Percentiles rank a stretch among this genome's conserved stretches.
phyloP scores from a whole-genome alignment of 2,888 invertebrate genomes.

The Hofmannophila pseudospretella region DNA sequence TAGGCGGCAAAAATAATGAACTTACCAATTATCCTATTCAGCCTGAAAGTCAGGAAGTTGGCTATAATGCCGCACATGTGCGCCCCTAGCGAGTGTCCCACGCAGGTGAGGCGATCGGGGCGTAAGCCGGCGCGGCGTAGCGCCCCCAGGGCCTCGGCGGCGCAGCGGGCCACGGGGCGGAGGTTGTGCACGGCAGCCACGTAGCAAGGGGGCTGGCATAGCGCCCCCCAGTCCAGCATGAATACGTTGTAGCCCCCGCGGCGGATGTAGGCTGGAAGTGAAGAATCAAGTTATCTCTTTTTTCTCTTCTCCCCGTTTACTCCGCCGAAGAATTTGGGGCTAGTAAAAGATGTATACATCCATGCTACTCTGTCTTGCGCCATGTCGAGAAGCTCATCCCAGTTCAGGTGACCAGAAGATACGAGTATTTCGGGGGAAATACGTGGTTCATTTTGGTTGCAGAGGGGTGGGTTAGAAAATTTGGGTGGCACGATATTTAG shows the following conservation, averaged over 20 bases:
- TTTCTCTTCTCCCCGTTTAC: too few species aligned
- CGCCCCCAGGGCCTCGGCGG: conserved; percentile 80
- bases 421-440: too few species aligned
- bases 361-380: too few species aligned
- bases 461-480: too few species aligned
- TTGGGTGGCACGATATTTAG: too few species aligned
- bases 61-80: conserved; percentile 87
- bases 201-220: conserved; percentile 84
- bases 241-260: conserved; percentile 87
- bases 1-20: too few species aligned
- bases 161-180: conserved; percentile 83
- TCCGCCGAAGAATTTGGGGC: too few species aligned
- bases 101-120: conserved; percentile 83
- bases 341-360: too few species aligned
- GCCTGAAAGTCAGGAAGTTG: conserved; percentile 83
- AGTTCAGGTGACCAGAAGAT: too few species aligned
- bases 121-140: conserved; percentile 81
- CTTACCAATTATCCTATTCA: conserved; percentile 84
- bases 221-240: conserved; percentile 86
- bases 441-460: too few species aligned
- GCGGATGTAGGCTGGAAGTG: conserved; percentile 80
- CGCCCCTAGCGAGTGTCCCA: conserved; percentile 87
- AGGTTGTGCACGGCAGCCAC: conserved; percentile 87
- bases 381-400: too few species aligned
- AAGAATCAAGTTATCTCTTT: neutral